These are phyloP conservation scores for Linurgus olivaceus DNA, from an alignment of 2,797 vertebrate species.

Conservation along the genomic window DNA sequence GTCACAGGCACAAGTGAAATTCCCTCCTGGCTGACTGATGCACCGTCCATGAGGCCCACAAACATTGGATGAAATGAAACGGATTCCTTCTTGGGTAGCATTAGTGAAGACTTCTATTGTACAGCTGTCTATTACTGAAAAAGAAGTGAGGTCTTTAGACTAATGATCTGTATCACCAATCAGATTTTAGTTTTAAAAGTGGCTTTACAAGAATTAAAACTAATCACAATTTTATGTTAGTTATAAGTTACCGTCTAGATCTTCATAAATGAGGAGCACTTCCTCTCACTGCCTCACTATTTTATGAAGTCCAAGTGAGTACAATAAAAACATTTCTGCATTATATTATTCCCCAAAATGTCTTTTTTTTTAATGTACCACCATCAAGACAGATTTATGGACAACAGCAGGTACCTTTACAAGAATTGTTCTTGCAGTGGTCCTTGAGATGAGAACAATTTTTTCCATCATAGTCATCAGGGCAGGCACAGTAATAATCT, in stretches of 20 bases:
- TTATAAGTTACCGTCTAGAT: accelerated
- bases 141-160: not conserved
- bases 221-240: not conserved
- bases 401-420: conserved; percentile 80
- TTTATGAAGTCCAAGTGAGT: not conserved
- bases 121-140: conserved; percentile 91
- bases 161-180: not conserved
- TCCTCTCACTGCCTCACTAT: not conserved
- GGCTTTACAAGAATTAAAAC: not conserved
- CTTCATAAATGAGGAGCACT: not conserved
- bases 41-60: conserved; percentile 94
- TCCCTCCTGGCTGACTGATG: conserved; percentile 88
- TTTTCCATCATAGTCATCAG: conserved; percentile 88
- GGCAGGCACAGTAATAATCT: conserved; percentile 91
- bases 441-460: conserved; percentile 90
- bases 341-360: not conserved
- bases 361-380: not conserved
- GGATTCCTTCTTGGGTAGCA: conserved; percentile 76
- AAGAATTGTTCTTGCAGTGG: conserved; percentile 89
- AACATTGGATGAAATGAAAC: conserved; percentile 84
- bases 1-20: conserved; percentile 93
- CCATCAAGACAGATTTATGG: not conserved
- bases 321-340: not conserved
- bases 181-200: not conserved
- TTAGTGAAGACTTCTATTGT: conserved; percentile 86